Evolutionary conservation across 1,140 invertebrate genomes (phyloP).

Genomic region (Neotoxoptera formosana): DNA sequence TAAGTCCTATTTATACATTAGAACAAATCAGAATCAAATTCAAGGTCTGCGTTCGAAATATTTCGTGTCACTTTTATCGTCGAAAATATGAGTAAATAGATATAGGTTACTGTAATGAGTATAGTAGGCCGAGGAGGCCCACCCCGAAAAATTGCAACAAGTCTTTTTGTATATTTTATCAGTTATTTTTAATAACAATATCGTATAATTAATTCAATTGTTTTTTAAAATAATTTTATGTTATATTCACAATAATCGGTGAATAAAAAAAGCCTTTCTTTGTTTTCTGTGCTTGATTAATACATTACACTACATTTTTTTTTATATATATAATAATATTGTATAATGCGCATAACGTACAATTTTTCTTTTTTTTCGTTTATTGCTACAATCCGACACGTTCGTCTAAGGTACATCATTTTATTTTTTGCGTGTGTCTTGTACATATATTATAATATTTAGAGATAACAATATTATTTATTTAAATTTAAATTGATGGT

Average conservation of each 20-base stretch:
- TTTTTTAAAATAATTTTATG: conserved; percentile 22
- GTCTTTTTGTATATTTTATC: background rate
- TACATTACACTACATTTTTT: conserved; percentile 32
- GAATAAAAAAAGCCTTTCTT: conserved; percentile 46
- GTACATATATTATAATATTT: conserved; percentile 17
- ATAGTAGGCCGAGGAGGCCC: background rate
- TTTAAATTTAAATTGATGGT: background rate
- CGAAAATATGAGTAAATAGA: background rate
- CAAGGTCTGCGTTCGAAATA: background rate
- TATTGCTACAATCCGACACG: conserved; percentile 32
- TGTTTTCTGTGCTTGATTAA: conserved; percentile 48
- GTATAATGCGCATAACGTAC: background rate
- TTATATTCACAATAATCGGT: conserved; percentile 45
- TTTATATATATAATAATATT: conserved; percentile 20
- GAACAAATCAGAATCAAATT: background rate
- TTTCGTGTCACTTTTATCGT: background rate
- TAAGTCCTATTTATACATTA: background rate
- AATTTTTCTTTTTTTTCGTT: conserved; percentile 17
- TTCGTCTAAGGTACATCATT: conserved; percentile 39
- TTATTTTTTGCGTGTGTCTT: conserved; percentile 27
- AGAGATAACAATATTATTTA: conserved; percentile 44
- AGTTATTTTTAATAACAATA: conserved; percentile 49
- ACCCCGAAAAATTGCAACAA: background rate
- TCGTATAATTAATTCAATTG: conserved; percentile 38
- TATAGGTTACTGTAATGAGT: background rate